phyloP scores from a whole-genome alignment of 2,888 invertebrate genomes.

The Laothoe populi region DNA sequence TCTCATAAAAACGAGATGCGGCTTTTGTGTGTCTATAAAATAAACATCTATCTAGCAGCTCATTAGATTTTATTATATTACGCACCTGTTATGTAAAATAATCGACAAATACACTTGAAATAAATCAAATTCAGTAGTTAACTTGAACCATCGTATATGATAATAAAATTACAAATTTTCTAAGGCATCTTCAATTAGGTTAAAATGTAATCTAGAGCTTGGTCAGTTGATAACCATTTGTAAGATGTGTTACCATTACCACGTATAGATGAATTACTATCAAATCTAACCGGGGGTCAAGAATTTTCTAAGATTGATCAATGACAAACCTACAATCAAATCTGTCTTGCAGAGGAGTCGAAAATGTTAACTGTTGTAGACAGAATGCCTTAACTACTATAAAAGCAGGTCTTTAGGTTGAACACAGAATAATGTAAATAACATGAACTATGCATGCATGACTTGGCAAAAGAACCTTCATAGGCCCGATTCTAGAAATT shows the following conservation, averaged over 20 bases:
- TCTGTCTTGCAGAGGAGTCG: too few species aligned
- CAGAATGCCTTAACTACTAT: too few species aligned
- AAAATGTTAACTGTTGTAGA: too few species aligned
- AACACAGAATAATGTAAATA: too few species aligned
- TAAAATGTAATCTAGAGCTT: not conserved
- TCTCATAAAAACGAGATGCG: not conserved
- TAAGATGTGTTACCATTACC: not conserved
- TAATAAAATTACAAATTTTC: slow-evolving; percentile 11
- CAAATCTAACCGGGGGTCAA: too few species aligned
- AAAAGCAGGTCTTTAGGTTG: too few species aligned
- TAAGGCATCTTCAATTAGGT: not conserved
- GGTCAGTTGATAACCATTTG: not conserved
- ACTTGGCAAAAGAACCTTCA: too few species aligned
- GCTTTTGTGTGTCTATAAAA: slow-evolving; percentile 2
- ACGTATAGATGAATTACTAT: too few species aligned
- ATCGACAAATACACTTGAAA: slow-evolving; percentile 16
- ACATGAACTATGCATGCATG: too few species aligned
- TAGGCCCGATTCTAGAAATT: not conserved
- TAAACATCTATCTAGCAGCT: not conserved
- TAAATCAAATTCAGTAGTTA: slow-evolving; percentile 12
- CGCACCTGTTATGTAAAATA: slow-evolving; percentile 16
- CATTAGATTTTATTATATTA: slow-evolving; percentile 23
- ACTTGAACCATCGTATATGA: slow-evolving; percentile 13
- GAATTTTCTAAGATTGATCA: too few species aligned
- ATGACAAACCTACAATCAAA: too few species aligned